Evolutionary conservation across 2,113 vertebrate species (phyloP), one percentile per base, ranked within the genome.

Genomic region (Malaclemys terrapin): DNA sequence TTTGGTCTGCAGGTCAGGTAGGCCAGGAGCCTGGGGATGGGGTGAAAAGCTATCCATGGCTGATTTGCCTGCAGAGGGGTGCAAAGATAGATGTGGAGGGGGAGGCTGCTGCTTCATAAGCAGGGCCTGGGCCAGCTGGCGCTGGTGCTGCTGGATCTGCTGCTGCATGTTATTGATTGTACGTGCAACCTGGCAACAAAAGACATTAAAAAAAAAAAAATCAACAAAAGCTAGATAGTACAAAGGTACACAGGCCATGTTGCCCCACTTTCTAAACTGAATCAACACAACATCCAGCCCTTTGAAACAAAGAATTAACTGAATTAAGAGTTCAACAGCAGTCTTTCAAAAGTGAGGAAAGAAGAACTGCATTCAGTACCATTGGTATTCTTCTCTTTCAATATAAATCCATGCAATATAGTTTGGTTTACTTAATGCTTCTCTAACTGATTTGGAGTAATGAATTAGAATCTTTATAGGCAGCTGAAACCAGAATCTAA

Each of bases 161-260:
- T 99, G 99, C 99, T 99, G 99, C 99, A 99, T 99, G 99, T 99
- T 99, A 98, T 99, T 99, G 99, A 99, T 99, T 99, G 99, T 99
- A 99, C 99, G 99, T 98, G 99, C 99, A 98, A 99, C 99, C 99
- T 99, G 98, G 38, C 2, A 91, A 86, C 69, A 14, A 81, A 54
- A 83, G 22, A 91, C 56, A 27, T 45, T n/a, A 10, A 53, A 57
- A 83, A 31, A 31, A 31, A 89, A 10, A 82, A 54, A 19, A 82
- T 80, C 90, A 19, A 54, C 4, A 10, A 10, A n/a, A 14, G 38
- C 82, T 62, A 91, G 49, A 5, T 45, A 59, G 78, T 62, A 82
- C 56, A 76, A 8, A 88, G 35, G 25, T 3, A n/a, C 62, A 4
- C 25, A 11, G 14, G 9, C 4, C 4, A 2, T 2, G 52, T 69